Percentiles rank a stretch among this genome's conserved stretches.
Evolutionary conservation across 2,113 vertebrate species (phyloP).

Genomic region (Colaptes auratus): DNA sequence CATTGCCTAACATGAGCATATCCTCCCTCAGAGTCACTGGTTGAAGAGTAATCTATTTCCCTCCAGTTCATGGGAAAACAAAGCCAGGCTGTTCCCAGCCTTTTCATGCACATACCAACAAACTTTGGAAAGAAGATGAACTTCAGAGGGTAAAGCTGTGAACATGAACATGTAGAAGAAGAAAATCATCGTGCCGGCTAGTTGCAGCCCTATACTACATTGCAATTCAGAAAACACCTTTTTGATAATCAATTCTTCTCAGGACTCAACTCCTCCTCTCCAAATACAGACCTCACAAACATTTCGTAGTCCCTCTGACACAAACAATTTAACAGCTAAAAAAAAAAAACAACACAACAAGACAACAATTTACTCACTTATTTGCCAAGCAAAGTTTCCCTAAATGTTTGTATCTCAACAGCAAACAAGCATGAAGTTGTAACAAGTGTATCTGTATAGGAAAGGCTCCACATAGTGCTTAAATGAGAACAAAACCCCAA

Average conservation of each 20-base stretch:
- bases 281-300: not conserved
- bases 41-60: constrained; percentile 29
- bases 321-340: not conserved
- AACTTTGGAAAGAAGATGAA: not conserved
- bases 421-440: not conserved
- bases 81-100: constrained; percentile 46
- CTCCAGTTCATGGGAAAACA: constrained; percentile 54
- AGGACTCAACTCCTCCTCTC: not conserved
- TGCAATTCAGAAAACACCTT: not conserved
- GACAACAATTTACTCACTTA: not conserved
- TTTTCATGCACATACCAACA: not conserved
- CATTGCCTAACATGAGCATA: not conserved
- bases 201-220: not conserved
- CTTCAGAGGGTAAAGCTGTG: not conserved
- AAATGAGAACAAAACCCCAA: not conserved
- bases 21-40: constrained; percentile 12
- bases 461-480: not conserved
- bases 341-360: not conserved
- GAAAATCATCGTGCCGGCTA: not conserved
- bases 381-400: not conserved
- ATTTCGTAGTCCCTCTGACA: not conserved
- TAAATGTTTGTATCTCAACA: not conserved
- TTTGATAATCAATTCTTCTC: not conserved
- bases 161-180: not conserved
- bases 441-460: not conserved